phyloP scores from a whole-genome alignment of 2,797 vertebrate genomes.

The Melanotaenia nigrans region DNA sequence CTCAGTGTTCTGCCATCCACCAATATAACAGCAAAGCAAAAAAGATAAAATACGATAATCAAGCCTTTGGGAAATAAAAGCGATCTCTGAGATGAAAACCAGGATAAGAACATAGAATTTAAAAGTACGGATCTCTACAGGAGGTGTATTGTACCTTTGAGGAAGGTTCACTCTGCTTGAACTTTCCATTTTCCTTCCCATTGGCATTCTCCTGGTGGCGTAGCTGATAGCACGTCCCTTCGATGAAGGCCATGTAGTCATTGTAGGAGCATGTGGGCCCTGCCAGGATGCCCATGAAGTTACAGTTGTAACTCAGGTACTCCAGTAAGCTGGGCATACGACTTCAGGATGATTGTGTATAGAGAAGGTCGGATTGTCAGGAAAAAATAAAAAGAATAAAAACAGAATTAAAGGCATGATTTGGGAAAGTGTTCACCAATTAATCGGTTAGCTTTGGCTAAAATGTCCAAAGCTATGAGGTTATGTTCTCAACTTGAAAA shows the following conservation, averaged over 20 bases:
- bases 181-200: constrained; percentile 89
- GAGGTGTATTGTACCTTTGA: constrained; percentile 84
- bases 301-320: constrained; percentile 98
- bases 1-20: too few species aligned
- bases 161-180: constrained; percentile 89
- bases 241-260: constrained; percentile 97
- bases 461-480: neutral
- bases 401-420: neutral
- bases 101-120: too few species aligned
- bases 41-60: too few species aligned
- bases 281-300: constrained; percentile 98
- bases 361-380: neutral
- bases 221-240: constrained; percentile 88
- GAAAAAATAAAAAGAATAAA: neutral
- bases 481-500: neutral
- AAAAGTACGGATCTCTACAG: neutral
- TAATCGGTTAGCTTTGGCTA: neutral
- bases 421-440: neutral
- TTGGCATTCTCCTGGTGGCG: constrained; percentile 85
- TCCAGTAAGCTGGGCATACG: constrained; percentile 96
- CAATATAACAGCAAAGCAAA: too few species aligned
- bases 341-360: constrained; percentile 71
- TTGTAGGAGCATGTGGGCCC: constrained; percentile 98
- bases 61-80: too few species aligned
- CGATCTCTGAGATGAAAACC: too few species aligned